Percentiles rank a stretch among this genome's conserved stretches.
These are phyloP conservation scores for Sander vitreus DNA, from an alignment of 2,113 vertebrate genomes.

Conservation along the genomic window DNA sequence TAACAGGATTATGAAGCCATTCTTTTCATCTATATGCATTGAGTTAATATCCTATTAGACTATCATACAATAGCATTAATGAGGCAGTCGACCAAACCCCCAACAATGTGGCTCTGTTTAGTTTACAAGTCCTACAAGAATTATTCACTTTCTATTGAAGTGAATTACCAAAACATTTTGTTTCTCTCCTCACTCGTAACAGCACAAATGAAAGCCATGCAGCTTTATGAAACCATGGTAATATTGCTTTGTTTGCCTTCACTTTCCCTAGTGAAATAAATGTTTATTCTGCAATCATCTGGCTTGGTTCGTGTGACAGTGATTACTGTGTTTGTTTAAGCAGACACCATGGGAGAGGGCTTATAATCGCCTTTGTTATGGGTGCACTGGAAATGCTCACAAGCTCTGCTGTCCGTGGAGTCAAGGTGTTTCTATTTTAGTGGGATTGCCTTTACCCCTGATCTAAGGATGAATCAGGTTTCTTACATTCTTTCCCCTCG, in stretches of 20 bases:
- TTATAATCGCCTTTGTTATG: slow-evolving; percentile 62
- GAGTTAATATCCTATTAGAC: slow-evolving; percentile 28
- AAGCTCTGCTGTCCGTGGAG: slow-evolving; percentile 54
- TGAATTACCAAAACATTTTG: slow-evolving; percentile 4
- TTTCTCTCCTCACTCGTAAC: slow-evolving; percentile 44
- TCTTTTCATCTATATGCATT: slow-evolving; percentile 26
- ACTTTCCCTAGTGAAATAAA: slow-evolving; percentile 71
- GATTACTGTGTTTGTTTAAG: slow-evolving; percentile 77
- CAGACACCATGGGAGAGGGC: slow-evolving; percentile 60
- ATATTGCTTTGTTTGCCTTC: slow-evolving; percentile 69
- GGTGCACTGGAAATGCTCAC: slow-evolving; percentile 57
- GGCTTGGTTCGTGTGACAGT: slow-evolving; percentile 65
- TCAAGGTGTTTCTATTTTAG: slow-evolving; percentile 68
- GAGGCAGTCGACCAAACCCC: slow-evolving; percentile 12
- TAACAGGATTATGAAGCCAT: slow-evolving; percentile 11
- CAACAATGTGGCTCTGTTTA: slow-evolving; percentile 22
- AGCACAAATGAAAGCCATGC: slow-evolving; percentile 68
- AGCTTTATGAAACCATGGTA: slow-evolving; percentile 69
- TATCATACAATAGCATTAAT: slow-evolving; percentile 33
- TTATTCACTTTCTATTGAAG: slow-evolving; percentile 43
- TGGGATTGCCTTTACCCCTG: slow-evolving; percentile 49
- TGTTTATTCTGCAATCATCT: slow-evolving; percentile 76
- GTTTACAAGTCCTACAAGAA: slow-evolving; percentile 38
- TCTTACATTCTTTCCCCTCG: slow-evolving; percentile 54
- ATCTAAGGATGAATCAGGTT: slow-evolving; percentile 57